phyloP scores from a whole-genome alignment of 64 coral and sea anemone species.

The Pocillopora damicornis region DNA sequence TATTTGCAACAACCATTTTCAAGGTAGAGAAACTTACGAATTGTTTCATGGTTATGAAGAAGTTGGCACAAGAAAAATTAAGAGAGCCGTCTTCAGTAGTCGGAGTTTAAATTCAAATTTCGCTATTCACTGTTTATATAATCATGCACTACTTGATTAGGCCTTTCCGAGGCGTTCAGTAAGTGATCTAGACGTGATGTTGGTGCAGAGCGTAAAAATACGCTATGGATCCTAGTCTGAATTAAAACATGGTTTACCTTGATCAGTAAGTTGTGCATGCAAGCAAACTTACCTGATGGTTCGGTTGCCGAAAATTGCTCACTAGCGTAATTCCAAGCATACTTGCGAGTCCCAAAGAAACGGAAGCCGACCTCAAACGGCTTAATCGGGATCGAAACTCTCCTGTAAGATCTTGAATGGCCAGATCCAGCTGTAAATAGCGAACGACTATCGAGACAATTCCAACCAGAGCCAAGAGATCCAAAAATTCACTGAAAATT shows the following conservation, averaged over 20 bases:
- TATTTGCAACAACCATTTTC: no score
- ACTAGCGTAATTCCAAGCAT: neutral
- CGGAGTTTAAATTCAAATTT: no score
- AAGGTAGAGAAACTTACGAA: no score
- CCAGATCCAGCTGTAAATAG: neutral
- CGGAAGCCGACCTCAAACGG: neutral
- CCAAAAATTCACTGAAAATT: neutral
- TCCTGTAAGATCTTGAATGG: neutral
- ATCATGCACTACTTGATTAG: no score
- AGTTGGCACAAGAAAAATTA: no score
- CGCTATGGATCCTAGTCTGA: neutral
- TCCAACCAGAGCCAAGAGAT: neutral
- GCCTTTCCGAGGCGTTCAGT: no score
- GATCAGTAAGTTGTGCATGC: neutral
- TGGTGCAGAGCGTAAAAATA: no score
- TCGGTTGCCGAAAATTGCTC: neutral
- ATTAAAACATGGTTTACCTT: neutral
- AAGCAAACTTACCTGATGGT: neutral
- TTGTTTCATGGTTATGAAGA: no score
- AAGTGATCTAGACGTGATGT: no score
- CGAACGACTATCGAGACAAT: neutral
- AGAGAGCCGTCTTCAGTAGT: no score
- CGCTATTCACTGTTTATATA: no score
- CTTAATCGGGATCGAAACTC: neutral
- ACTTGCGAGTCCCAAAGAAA: neutral